These are phyloP conservation scores for Panzeria rudis DNA, from an alignment of 2,888 invertebrate species.

Conservation along the genomic window DNA sequence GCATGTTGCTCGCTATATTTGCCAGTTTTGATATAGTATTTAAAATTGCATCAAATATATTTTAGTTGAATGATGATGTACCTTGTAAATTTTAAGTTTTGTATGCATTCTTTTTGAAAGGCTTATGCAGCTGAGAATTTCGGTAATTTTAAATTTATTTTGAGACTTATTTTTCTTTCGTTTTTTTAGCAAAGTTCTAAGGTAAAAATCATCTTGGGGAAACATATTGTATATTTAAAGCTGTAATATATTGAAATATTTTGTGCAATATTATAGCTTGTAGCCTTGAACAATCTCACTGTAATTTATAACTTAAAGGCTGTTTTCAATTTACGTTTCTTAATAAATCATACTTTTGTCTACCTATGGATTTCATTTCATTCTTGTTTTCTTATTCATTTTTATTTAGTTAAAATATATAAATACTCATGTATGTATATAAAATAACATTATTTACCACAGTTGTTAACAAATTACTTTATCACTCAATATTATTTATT, in stretches of 20 bases:
- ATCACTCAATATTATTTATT: conserved; percentile 26
- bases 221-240: too few species aligned
- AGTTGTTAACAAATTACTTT: conserved; percentile 50
- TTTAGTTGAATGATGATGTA: neutral
- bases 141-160: too few species aligned
- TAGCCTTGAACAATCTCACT: too few species aligned
- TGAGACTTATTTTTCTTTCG: neutral
- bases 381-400: neutral
- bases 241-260: too few species aligned
- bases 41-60: neutral
- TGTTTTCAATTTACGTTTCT: too few species aligned
- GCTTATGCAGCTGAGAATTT: neutral
- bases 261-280: too few species aligned
- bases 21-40: neutral
- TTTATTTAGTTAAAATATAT: neutral
- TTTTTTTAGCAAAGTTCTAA: neutral
- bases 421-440: neutral
- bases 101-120: neutral
- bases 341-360: too few species aligned
- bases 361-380: too few species aligned
- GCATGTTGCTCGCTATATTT: neutral
- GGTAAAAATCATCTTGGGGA: too few species aligned
- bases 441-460: neutral
- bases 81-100: neutral
- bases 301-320: too few species aligned